Percentiles rank a stretch among this genome's conserved stretches.
Conservation (phyloP, 1,140 invertebrate species). For the Amyelois transitella region DNA sequence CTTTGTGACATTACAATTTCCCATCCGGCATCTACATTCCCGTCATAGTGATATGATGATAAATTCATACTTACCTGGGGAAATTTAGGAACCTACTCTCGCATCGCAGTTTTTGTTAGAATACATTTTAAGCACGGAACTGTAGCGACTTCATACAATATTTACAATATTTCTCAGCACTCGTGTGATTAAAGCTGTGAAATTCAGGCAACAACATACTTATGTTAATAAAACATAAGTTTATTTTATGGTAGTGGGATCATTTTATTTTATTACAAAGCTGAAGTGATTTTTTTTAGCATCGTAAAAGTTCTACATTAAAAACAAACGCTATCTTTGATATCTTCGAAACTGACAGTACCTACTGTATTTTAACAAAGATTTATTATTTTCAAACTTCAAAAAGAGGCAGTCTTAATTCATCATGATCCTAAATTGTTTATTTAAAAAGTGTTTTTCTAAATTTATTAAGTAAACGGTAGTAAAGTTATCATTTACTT, state of each 20-base stretch:
- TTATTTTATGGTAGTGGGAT: not conserved
- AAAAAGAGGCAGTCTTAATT: not conserved
- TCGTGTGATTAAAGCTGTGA: not conserved
- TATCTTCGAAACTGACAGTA: too few relatives aligned
- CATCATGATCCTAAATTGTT: too few relatives aligned
- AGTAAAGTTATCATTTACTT: not conserved
- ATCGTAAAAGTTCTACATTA: too few relatives aligned
- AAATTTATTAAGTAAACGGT: not conserved
- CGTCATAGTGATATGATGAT: slow-evolving; percentile 12
- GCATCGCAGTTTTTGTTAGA: slow-evolving; percentile 3
- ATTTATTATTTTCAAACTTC: too few relatives aligned
- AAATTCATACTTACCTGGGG: slow-evolving; percentile 22
- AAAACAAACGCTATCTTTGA: too few relatives aligned
- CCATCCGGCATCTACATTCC: not conserved
- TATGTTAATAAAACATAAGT: not conserved
- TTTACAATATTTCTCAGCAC: not conserved
- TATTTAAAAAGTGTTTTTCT: too few relatives aligned
- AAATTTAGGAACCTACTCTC: slow-evolving; percentile 13
- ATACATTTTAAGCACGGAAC: not conserved
- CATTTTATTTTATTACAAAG: not conserved
- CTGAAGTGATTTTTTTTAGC: not conserved
- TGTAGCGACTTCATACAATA: not conserved
- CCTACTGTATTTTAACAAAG: too few relatives aligned
- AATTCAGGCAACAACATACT: not conserved
- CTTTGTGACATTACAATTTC: not conserved